Evolutionary conservation across 2,888 invertebrate species (phyloP), one percentile per base, ranked within the genome.

Genomic region (Cantharis flavilabris): DNA sequence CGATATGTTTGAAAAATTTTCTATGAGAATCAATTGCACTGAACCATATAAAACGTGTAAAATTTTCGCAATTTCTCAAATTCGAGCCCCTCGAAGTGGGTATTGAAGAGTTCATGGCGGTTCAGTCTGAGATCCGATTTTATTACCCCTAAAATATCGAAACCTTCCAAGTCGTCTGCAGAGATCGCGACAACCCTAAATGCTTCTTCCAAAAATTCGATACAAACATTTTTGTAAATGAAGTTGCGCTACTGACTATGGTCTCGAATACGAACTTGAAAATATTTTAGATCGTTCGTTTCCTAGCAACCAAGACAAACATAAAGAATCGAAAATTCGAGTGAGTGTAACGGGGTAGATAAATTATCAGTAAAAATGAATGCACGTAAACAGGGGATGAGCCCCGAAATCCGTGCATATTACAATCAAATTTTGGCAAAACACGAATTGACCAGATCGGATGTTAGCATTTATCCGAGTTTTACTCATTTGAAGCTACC

Each of bases 401-500:
- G 62, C 16, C 73, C 75, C 5, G 73, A 75, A 73, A 69, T 75
- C 64, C 20, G 14, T 33, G 70, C 62, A 4, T 79, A 76, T 62
- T 80, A 74, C 18, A 75, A 78, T 9, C 64, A 18, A 64, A 33
- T 80, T 49, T 62, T 75, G 71, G 76, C 78, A n/a, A 76, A 71
- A 33, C 76, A 78, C 23, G 91, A 92, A 83, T 84, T 91, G 65
- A 89, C 89, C 63, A 88, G 91, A 84, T 91, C 91, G 23, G 92
- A 92, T 85, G 91, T 92, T 83, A 91, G 92, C 83, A 90, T 91
- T 76, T 89, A 91, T 85, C 93, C 93, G 3, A 91, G 92, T 76
- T 93, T 92, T 82, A 90, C 91, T 0, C 89, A 89, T 79, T 86
- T 93, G 69, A 87, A 85, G 69, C 86, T 92, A 70, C 92, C 92